Conservation (phyloP, 37 sponge, comb jelly and placozoan species). For the Agelas oroides region DNA sequence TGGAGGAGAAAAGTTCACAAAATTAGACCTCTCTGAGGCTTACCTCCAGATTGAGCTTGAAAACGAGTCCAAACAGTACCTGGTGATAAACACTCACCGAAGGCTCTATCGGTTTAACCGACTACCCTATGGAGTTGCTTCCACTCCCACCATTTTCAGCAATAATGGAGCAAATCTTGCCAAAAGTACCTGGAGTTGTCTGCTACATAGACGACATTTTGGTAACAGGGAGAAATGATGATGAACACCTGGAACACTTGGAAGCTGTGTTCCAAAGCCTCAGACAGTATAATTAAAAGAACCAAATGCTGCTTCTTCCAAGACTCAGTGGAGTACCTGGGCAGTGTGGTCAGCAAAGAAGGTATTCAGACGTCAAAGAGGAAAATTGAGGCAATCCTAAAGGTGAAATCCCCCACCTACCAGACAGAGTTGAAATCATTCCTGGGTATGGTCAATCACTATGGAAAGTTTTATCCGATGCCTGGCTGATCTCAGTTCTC, state of each 20-base stretch:
- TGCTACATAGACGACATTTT: slow-evolving; percentile 7
- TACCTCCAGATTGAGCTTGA: slow-evolving; percentile 44
- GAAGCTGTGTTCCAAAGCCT: neutral
- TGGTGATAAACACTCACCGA: slow-evolving; percentile 15
- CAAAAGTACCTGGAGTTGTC: neutral
- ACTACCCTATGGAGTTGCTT: too few relatives aligned
- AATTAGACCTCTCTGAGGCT: slow-evolving; percentile 34
- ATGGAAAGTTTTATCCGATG: neutral
- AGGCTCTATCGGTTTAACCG: too few relatives aligned
- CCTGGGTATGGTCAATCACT: neutral
- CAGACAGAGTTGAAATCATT: neutral
- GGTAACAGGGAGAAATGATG: too few relatives aligned
- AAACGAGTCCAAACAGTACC: neutral
- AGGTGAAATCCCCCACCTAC: too few relatives aligned
- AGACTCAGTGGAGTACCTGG: slow-evolving; percentile 1
- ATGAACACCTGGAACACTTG: neutral
- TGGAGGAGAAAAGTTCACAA: slow-evolving; percentile 28
- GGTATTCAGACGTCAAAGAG: slow-evolving; percentile 1
- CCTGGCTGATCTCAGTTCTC: slow-evolving; percentile 4
- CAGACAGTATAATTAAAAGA: neutral
- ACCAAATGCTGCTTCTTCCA: slow-evolving; percentile 6
- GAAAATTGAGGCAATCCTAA: too few relatives aligned
- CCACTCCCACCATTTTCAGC: too few relatives aligned
- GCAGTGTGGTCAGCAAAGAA: neutral
- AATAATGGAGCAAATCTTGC: slow-evolving; percentile 17